Conservation (phyloP, 1,140 invertebrate genomes). For the Bombus balteatus region DNA sequence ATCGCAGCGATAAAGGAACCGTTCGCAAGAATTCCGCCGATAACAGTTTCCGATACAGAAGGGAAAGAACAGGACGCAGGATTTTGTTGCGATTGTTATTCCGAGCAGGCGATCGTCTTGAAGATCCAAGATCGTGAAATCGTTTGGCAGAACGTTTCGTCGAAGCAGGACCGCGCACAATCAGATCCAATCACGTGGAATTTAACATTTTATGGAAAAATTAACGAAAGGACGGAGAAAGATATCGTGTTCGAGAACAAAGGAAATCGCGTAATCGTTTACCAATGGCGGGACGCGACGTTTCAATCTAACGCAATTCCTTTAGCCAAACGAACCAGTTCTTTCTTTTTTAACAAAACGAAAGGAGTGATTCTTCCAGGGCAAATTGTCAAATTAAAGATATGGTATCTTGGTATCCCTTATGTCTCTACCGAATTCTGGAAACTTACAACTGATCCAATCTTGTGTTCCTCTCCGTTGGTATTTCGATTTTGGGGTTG, state of each 20-base stretch:
- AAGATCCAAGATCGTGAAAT: slow-evolving; percentile 67
- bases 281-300: slow-evolving; percentile 59
- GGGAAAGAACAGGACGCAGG: background rate
- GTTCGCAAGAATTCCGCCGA: slow-evolving; percentile 32
- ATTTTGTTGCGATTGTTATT: background rate
- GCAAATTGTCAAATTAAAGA: slow-evolving; percentile 49
- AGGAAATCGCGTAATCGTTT: slow-evolving; percentile 64
- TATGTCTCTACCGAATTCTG: slow-evolving; percentile 63
- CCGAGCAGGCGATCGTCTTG: slow-evolving; percentile 41
- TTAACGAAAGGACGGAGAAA: slow-evolving; percentile 11
- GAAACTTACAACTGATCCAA: slow-evolving; percentile 67
- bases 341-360: slow-evolving; percentile 75
- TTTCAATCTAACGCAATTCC: background rate
- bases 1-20: background rate
- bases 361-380: slow-evolving; percentile 66
- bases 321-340: background rate
- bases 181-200: slow-evolving; percentile 52
- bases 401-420: slow-evolving; percentile 62
- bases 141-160: background rate
- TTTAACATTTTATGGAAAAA: slow-evolving; percentile 47
- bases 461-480: slow-evolving; percentile 46
- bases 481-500: slow-evolving; percentile 66
- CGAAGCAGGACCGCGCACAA: background rate
- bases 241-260: slow-evolving; percentile 70
- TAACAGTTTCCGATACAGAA: slow-evolving; percentile 40